Conservation (phyloP, 2,797 vertebrate species). For the Aythya fuligula region DNA sequence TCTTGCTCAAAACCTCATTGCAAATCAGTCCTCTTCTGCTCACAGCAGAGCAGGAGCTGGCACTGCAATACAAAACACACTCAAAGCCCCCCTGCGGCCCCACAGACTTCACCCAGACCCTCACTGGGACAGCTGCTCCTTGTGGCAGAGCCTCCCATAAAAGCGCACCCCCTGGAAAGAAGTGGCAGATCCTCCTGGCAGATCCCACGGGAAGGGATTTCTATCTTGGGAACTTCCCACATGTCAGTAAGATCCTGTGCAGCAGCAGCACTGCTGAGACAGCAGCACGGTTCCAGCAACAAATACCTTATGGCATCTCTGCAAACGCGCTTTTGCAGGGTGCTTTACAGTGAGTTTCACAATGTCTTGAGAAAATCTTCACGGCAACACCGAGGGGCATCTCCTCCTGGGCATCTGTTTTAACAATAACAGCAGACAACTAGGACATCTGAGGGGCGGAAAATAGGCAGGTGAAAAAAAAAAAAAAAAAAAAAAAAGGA, state of each 20-base stretch:
- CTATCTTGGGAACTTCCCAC: neutral
- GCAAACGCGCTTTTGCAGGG: neutral
- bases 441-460: neutral
- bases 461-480: neutral
- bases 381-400: neutral
- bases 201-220: neutral
- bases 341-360: neutral
- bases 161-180: neutral
- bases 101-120: neutral
- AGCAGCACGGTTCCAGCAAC: neutral
- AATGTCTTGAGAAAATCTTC: neutral
- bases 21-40: neutral
- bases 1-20: neutral
- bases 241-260: neutral
- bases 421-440: neutral
- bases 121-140: neutral
- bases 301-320: neutral
- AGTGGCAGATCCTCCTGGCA: neutral
- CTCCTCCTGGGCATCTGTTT: neutral
- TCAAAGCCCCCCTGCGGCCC: neutral
- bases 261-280: neutral
- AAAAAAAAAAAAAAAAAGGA: neutral
- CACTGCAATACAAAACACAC: neutral
- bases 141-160: neutral
- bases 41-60: neutral